phyloP scores from a whole-genome alignment of 2,888 invertebrate genomes.

The Tetragnatha montana region DNA sequence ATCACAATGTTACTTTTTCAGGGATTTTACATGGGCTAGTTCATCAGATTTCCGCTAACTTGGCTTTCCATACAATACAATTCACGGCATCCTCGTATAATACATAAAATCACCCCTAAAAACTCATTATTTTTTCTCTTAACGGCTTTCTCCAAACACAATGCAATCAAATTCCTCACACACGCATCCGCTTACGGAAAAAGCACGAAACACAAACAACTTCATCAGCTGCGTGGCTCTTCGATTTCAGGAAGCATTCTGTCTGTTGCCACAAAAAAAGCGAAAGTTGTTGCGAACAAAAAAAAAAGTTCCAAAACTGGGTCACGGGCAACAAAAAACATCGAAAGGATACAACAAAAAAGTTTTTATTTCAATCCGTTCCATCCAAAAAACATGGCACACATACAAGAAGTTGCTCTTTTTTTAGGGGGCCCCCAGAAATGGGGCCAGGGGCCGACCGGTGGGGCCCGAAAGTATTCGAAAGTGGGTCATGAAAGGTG shows the following conservation, averaged over 20 bases:
- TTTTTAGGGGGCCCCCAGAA: conserved; percentile 21
- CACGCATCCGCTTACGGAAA: neutral
- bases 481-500: conserved; percentile 58
- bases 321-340: conserved; percentile 44
- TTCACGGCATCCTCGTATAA: too few relatives aligned
- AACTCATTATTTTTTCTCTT: neutral
- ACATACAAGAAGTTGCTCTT: conserved; percentile 44
- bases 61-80: too few relatives aligned
- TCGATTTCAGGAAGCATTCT: conserved; percentile 9
- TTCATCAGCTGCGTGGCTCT: conserved; percentile 22
- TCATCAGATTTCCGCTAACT: too few relatives aligned
- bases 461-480: conserved; percentile 38
- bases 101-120: neutral
- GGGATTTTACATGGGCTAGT: too few relatives aligned
- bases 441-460: conserved; percentile 46
- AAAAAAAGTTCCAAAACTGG: conserved; percentile 38
- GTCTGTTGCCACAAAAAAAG: conserved; percentile 30
- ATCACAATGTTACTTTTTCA: too few relatives aligned
- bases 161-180: neutral
- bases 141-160: neutral
- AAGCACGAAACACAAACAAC: conserved; percentile 9
- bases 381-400: conserved; percentile 20
- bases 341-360: conserved; percentile 1
- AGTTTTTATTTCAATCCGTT: neutral
- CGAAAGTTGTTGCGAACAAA: conserved; percentile 25